Evolutionary conservation across 2,113 vertebrate genomes (phyloP), one percentile per base, ranked within the genome.

Genomic region (Elgaria multicarinata): DNA sequence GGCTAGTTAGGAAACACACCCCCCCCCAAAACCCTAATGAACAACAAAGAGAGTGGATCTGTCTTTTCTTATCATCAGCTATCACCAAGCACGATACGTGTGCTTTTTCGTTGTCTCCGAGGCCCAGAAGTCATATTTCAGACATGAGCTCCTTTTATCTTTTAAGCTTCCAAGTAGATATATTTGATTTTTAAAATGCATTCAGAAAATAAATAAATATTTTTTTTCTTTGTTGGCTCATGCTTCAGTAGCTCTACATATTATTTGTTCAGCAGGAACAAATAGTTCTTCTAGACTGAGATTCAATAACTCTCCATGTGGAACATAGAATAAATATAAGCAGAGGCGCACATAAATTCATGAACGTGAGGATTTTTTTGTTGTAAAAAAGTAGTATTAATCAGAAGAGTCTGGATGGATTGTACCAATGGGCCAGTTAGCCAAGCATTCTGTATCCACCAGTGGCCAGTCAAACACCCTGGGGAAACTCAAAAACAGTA

Each of bases 121-220:
- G 85, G 84, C 88, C 46, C 80, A 78, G 69, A 83, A 94, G 84
- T 95, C 86, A 91, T 92, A 95, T 91, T 95, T 95, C 85, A 92
- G 71, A 72, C 89, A 77, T 0, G 9, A 91, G n/a, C 87, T 94
- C 89, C 87, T 93, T 94, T 89, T 94, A 94, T 91, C 94, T 93
- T 93, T 92, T 90, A 92, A 91, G 85, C 81, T 93, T 91, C 92
- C 87, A 90, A 90, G 88, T 77, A 94, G 93, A 93, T 94, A 85
- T 74, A 91, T 93, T 89, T 92, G 94, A 92, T 94, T 94, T 89
- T 92, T 86, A 95, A 84, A 95, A 94, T 95, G 93, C 91, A 91
- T 94, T 94, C 91, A 87, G 90, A 91, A 91, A 93, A 91, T 0
- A 72, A n/a, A n/a, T n/a, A n/a, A n/a, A n/a, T n/a, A n/a, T n/a